Evolutionary conservation across 2,888 invertebrate genomes (phyloP).

Genomic region (Periphyllus acericola): DNA sequence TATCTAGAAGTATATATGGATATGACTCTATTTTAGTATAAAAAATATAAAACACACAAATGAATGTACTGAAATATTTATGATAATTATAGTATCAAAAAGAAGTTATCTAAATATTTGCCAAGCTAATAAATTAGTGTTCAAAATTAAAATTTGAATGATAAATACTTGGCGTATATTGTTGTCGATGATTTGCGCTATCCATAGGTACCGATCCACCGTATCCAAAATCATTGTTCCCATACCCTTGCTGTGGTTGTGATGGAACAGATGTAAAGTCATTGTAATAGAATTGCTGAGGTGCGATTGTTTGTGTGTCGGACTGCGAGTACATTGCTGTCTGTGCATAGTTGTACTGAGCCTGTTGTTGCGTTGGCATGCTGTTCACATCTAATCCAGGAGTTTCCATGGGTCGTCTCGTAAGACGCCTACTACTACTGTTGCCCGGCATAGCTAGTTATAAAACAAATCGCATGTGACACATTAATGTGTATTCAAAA

Average conservation of each 20-base stretch:
- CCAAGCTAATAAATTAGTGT: too few relatives aligned
- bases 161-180: conserved; percentile 25
- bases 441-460: neutral
- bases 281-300: conserved; percentile 54
- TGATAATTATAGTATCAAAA: too few relatives aligned
- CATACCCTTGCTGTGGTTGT: conserved; percentile 14
- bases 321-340: neutral
- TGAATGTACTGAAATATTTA: too few relatives aligned
- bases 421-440: conserved; percentile 61
- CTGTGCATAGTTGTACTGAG: conserved; percentile 11
- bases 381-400: conserved; percentile 63
- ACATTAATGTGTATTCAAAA: neutral
- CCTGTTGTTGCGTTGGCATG: neutral
- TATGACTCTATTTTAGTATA: too few relatives aligned
- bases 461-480: neutral
- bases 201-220: neutral
- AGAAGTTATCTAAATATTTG: too few relatives aligned
- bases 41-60: too few relatives aligned
- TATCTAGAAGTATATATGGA: too few relatives aligned
- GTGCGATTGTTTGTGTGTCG: neutral
- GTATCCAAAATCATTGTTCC: conserved; percentile 32
- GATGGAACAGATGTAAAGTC: conserved; percentile 36
- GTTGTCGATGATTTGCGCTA: conserved; percentile 13
- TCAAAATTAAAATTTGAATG: neutral
- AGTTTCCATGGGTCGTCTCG: conserved; percentile 64